Evolutionary conservation across 2,888 invertebrate genomes (phyloP).

Genomic region (Unio delphinus): DNA sequence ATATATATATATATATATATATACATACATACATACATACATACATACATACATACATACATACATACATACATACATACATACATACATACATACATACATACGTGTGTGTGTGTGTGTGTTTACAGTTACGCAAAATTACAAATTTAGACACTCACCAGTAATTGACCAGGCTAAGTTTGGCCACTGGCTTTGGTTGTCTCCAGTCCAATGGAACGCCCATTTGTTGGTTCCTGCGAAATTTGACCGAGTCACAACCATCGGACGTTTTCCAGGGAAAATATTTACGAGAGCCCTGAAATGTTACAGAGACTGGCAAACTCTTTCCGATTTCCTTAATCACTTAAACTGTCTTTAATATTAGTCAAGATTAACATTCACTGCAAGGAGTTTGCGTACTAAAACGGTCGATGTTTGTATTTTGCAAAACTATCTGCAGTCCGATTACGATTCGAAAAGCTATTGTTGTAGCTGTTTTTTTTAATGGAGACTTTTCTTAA

Average conservation of each 20-base stretch:
- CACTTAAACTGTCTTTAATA: no score
- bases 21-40: no score
- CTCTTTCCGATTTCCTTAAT: neutral
- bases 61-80: neutral
- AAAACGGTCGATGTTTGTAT: no score
- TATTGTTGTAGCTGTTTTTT: no score
- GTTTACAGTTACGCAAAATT: neutral
- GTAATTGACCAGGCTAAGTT: conserved; percentile 69
- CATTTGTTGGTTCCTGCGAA: conserved; percentile 83
- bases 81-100: neutral
- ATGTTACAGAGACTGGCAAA: neutral
- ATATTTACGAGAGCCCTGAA: conserved; percentile 34
- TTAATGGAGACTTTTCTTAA: no score
- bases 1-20: no score
- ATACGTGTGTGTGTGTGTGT: no score
- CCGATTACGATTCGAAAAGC: no score
- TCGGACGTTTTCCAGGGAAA: conserved; percentile 49
- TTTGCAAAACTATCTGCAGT: no score
- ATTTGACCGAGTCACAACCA: conserved; percentile 83
- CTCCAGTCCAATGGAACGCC: conserved; percentile 74
- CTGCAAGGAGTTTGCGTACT: no score
- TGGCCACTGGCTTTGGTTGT: conserved; percentile 77
- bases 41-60: no score
- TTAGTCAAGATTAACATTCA: no score
- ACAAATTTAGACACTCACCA: conserved; percentile 12